A percentile compares a stretch with the other conserved stretches of the same genome.
Evolutionary conservation across 2,797 vertebrate genomes (phyloP).

Genomic region (Pseudochirops corinnae): DNA sequence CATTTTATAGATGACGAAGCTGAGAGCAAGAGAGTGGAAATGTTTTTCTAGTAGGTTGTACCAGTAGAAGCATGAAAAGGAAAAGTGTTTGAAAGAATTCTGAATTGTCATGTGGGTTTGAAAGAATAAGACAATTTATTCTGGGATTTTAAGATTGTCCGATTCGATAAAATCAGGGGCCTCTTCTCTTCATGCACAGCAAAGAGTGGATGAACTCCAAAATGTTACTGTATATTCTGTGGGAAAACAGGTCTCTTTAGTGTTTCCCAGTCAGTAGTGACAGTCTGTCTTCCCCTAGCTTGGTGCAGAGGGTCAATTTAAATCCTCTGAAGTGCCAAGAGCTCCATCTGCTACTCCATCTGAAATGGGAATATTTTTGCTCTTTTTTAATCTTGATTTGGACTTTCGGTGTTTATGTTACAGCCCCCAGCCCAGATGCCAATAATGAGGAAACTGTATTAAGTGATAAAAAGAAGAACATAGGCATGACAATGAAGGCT

Average conservation of each 20-base stretch:
- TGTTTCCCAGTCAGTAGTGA: slow-evolving; percentile 81
- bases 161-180: slow-evolving; percentile 63
- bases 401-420: slow-evolving; percentile 83
- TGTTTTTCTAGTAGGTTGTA: neutral
- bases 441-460: slow-evolving; percentile 81
- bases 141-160: slow-evolving; percentile 29
- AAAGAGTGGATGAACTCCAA: slow-evolving; percentile 78
- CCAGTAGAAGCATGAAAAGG: neutral
- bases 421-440: slow-evolving; percentile 84
- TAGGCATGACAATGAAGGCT: slow-evolving; percentile 78
- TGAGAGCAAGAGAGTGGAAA: neutral
- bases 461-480: slow-evolving; percentile 78
- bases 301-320: slow-evolving; percentile 88
- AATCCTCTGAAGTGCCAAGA: slow-evolving; percentile 87
- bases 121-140: slow-evolving; percentile 14
- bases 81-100: slow-evolving; percentile 36
- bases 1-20: neutral
- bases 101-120: neutral
- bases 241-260: slow-evolving; percentile 80
- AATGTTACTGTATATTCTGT: slow-evolving; percentile 74
- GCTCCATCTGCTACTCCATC: slow-evolving; percentile 89
- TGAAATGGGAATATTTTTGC: slow-evolving; percentile 88
- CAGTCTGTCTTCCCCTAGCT: slow-evolving; percentile 85
- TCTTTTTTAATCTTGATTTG: slow-evolving; percentile 85
- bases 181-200: slow-evolving; percentile 59